Percentiles rank a stretch among this genome's conserved stretches.
Conservation (phyloP, 53 echinoderm and acorn worm genomes). For the Stichopus horrens region DNA sequence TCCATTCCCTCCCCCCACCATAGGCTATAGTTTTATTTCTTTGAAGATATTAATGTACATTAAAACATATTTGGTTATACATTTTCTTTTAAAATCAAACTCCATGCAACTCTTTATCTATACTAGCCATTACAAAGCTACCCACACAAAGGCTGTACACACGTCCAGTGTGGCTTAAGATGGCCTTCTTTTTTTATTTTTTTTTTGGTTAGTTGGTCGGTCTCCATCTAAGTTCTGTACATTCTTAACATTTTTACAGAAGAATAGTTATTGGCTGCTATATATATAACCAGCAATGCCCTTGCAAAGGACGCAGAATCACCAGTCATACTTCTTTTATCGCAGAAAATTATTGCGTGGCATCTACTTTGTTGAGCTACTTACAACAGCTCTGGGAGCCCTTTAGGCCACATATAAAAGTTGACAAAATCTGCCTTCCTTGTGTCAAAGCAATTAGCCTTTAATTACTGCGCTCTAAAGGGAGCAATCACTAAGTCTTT, state of each 20-base stretch:
- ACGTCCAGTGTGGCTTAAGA: too few species aligned
- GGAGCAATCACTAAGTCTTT: slow-evolving; percentile 33
- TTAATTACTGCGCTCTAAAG: slow-evolving; percentile 39
- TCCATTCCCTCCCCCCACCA: too few species aligned
- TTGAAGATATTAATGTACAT: too few species aligned
- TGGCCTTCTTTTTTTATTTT: not conserved
- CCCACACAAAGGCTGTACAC: too few species aligned
- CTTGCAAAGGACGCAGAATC: not conserved
- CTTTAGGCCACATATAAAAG: slow-evolving; percentile 17
- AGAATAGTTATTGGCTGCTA: slow-evolving; percentile 4
- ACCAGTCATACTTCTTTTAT: not conserved
- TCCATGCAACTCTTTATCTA: too few species aligned
- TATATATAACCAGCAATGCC: not conserved
- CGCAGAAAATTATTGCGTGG: slow-evolving; percentile 41
- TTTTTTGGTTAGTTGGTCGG: too few species aligned
- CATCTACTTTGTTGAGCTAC: slow-evolving; percentile 16
- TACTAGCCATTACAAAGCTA: too few species aligned
- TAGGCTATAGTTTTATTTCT: too few species aligned
- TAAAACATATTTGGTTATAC: too few species aligned
- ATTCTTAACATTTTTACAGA: slow-evolving; percentile 21
- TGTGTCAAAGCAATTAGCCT: slow-evolving; percentile 51
- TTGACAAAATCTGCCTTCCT: slow-evolving; percentile 43
- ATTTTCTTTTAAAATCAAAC: too few species aligned
- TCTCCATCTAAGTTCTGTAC: slow-evolving; percentile 11
- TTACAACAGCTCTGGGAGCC: slow-evolving; percentile 32